Conservation (phyloP, 2,888 invertebrate species). For the Cephus nigrinus region DNA sequence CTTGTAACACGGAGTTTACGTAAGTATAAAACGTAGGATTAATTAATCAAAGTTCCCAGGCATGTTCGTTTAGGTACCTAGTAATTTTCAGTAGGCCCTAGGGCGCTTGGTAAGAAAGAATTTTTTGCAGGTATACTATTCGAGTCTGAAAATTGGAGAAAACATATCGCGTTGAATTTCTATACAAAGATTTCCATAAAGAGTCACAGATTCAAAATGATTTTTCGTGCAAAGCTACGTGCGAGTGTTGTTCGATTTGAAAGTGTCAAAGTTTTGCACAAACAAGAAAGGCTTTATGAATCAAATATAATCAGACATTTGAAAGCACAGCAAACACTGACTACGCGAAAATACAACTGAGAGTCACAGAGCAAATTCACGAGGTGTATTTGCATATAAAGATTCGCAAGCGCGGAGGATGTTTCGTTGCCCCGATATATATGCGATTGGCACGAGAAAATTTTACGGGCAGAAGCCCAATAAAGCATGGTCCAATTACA, state of each 20-base stretch:
- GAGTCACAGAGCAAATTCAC: neutral
- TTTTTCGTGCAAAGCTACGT: too few relatives aligned
- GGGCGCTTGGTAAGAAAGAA: neutral
- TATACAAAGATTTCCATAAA: neutral
- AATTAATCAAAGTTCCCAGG: neutral
- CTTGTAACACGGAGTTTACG: neutral
- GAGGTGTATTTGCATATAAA: neutral
- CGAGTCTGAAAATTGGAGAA: neutral
- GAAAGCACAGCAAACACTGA: neutral
- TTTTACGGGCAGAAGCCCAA: neutral
- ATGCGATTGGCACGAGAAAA: neutral
- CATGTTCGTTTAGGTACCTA: neutral
- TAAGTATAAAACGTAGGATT: neutral
- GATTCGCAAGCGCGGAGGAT: neutral
- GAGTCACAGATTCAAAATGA: too few relatives aligned
- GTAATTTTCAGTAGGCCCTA: neutral
- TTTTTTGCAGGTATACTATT: neutral
- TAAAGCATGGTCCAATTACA: neutral
- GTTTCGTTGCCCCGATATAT: neutral
- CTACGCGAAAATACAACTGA: too few relatives aligned
- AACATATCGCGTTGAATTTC: neutral
- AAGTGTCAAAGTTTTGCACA: neutral
- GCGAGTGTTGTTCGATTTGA: neutral
- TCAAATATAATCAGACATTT: neutral
- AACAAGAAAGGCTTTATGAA: neutral